A percentile compares a stretch with the other conserved stretches of the same genome.
These are phyloP conservation scores for Drosophila gaucha DNA, from an alignment of 2,888 invertebrate species.

Conservation along the genomic window DNA sequence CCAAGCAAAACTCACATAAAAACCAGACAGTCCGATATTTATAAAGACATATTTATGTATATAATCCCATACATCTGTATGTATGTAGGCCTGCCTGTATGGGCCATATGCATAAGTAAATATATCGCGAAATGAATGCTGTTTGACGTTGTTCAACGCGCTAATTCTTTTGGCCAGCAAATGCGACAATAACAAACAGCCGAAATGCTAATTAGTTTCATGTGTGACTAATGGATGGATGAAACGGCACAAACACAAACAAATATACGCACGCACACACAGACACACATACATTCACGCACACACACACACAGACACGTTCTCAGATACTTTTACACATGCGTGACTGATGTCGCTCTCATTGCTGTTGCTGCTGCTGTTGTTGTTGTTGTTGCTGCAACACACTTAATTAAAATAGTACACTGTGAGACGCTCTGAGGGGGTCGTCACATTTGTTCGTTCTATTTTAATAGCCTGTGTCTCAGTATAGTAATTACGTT, in stretches of 20 bases:
- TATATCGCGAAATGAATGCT: slow-evolving; percentile 64
- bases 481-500: slow-evolving; percentile 73
- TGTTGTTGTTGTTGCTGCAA: slow-evolving; percentile 44
- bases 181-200: slow-evolving; percentile 81
- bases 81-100: slow-evolving; percentile 18
- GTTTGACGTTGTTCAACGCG: slow-evolving; percentile 76
- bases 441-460: slow-evolving; percentile 58
- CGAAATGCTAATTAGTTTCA: slow-evolving; percentile 81
- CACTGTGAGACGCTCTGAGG: slow-evolving; percentile 64
- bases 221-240: slow-evolving; percentile 80
- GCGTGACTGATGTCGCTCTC: slow-evolving; percentile 54
- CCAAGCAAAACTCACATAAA: slow-evolving; percentile 55
- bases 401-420: slow-evolving; percentile 81
- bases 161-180: slow-evolving; percentile 79
- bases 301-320: slow-evolving; percentile 5
- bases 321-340: slow-evolving; percentile 55
- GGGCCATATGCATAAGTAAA: slow-evolving; percentile 51
- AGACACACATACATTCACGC: slow-evolving; percentile 2
- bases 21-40: slow-evolving; percentile 29
- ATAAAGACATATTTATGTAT: slow-evolving; percentile 17
- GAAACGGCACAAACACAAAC: slow-evolving; percentile 66
- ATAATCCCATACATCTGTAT: slow-evolving; percentile 9
- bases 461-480: slow-evolving; percentile 64
- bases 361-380: slow-evolving; percentile 26
- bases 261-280: slow-evolving; percentile 21